Evolutionary conservation across 2,113 vertebrate genomes (phyloP).

Genomic region (Pachyramphus minor): DNA sequence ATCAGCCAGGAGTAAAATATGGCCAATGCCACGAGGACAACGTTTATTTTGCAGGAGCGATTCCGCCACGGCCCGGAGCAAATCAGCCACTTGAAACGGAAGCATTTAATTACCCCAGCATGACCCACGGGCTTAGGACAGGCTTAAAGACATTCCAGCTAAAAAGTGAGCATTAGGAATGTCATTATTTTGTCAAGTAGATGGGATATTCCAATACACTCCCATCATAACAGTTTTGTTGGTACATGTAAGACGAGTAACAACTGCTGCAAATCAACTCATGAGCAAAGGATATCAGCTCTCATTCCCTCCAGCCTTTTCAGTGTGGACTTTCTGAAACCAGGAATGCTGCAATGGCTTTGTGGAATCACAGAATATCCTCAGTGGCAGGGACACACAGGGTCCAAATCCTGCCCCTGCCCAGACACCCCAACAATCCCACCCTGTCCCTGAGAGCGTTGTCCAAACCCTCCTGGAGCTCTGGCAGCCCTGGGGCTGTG

Average conservation of each 20-base stretch:
- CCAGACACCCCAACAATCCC: not conserved
- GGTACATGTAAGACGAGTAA: not conserved
- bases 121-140: not conserved
- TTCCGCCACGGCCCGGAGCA: not conserved
- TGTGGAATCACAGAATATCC: not conserved
- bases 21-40: not conserved
- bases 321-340: not conserved
- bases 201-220: not conserved
- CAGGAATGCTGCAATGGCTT: not conserved
- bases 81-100: not conserved
- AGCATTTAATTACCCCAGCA: slow-evolving; percentile 7
- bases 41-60: not conserved
- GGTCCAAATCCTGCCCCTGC: not conserved
- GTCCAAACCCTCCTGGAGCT: not conserved
- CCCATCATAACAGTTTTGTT: not conserved
- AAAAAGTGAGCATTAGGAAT: not conserved
- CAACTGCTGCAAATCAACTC: not conserved
- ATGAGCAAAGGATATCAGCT: not conserved
- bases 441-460: not conserved
- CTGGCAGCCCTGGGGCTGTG: not conserved
- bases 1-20: not conserved
- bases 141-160: not conserved
- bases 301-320: not conserved
- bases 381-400: not conserved
- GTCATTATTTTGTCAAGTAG: not conserved